A percentile compares a stretch with the other conserved stretches of the same genome.
These are phyloP conservation scores for Drosophila subquinaria DNA, from an alignment of 2,888 invertebrate species.

Conservation along the genomic window DNA sequence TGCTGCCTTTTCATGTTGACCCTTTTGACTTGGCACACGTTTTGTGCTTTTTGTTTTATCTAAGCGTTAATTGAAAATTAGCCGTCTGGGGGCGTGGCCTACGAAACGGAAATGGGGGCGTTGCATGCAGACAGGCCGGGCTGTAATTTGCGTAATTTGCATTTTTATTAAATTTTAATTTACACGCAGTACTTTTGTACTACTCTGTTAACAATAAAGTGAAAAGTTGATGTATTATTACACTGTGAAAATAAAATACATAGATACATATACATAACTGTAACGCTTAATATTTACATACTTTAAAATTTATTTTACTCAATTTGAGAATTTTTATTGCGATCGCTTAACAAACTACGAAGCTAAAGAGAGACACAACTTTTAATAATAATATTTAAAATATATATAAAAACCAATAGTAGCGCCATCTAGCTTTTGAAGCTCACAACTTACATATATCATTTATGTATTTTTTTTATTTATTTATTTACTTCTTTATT, in stretches of 20 bases:
- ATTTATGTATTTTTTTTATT: no score
- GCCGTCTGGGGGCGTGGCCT: slow-evolving; percentile 53
- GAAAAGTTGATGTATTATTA: background rate
- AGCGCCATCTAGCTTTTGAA: no score
- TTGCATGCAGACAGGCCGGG: slow-evolving; percentile 44
- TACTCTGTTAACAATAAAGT: background rate
- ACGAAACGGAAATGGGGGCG: slow-evolving; percentile 66
- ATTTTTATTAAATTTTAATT: slow-evolving; percentile 78
- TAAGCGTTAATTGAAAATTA: slow-evolving; percentile 74
- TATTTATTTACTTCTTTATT: no score
- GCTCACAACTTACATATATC: no score
- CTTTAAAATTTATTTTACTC: no score
- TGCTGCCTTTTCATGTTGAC: slow-evolving; percentile 26
- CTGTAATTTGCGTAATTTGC: slow-evolving; percentile 74
- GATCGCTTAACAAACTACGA: no score
- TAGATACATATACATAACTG: no score
- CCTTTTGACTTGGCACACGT: slow-evolving; percentile 48
- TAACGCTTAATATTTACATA: no score
- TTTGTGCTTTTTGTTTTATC: slow-evolving; percentile 36
- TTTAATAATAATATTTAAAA: no score
- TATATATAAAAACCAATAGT: no score
- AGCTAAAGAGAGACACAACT: no score
- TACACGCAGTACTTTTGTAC: slow-evolving; percentile 29
- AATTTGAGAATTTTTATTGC: no score
- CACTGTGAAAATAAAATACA: background rate